Evolutionary conservation across 2,113 vertebrate genomes (phyloP).

Genomic region (Ascaphus truei): DNA sequence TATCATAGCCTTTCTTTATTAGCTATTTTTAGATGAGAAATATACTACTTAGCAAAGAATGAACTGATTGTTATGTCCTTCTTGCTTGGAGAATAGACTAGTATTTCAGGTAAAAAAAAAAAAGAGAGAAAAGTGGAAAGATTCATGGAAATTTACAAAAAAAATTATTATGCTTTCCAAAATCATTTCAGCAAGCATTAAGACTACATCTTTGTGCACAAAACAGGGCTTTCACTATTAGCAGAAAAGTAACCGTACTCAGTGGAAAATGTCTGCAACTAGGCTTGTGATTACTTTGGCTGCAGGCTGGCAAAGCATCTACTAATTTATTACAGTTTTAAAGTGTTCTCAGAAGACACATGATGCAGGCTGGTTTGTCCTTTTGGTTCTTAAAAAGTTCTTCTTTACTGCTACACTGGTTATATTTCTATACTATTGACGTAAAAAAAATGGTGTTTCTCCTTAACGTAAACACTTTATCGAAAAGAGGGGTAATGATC

Average conservation of each 20-base stretch:
- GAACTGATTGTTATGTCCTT: constrained; percentile 2
- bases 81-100: background rate
- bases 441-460: no score
- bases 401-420: background rate
- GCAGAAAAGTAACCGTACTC: background rate
- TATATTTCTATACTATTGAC: no score
- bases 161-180: constrained; percentile 13
- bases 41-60: constrained; percentile 8
- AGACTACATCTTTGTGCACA: constrained; percentile 11
- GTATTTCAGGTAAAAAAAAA: constrained; percentile 30
- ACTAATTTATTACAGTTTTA: background rate
- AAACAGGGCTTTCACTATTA: constrained; percentile 15
- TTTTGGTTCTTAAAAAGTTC: background rate
- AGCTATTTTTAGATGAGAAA: background rate
- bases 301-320: background rate
- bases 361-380: background rate
- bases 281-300: constrained; percentile 1
- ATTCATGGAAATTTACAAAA: constrained; percentile 20
- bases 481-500: no score
- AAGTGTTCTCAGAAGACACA: background rate
- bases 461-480: no score
- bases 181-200: background rate
- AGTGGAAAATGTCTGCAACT: constrained; percentile 13
- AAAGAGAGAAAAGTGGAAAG: background rate
- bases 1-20: constrained; percentile 11